A percentile compares a stretch with the other conserved stretches of the same genome.
phyloP scores from a whole-genome alignment of 2,888 invertebrate species.

The Oscheius onirici region DNA sequence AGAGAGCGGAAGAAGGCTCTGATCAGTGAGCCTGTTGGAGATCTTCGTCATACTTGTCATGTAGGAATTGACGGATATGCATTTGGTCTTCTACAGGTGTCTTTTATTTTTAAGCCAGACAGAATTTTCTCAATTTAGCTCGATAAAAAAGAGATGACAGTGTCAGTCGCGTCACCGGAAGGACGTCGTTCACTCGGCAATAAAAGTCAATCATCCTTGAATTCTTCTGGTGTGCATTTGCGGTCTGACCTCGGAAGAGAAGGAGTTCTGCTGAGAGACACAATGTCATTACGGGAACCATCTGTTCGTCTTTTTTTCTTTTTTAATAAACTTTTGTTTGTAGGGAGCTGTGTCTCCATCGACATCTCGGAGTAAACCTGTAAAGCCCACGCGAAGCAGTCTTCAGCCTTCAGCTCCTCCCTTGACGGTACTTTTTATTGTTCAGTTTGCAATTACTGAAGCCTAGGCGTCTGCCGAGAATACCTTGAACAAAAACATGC shows the following conservation, averaged over 20 bases:
- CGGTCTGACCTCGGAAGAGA: constrained; percentile 40
- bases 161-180: constrained; percentile 51
- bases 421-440: constrained; percentile 30
- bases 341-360: constrained; percentile 28
- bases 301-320: constrained; percentile 3
- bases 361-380: constrained; percentile 44
- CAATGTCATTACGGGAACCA: constrained; percentile 47
- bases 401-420: constrained; percentile 56
- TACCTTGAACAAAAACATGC: constrained; percentile 36
- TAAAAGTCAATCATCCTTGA: constrained; percentile 16
- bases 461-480: constrained; percentile 36
- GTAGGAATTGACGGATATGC: constrained; percentile 95
- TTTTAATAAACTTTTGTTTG: not conserved
- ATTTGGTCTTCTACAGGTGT: constrained; percentile 86
- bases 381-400: constrained; percentile 36
- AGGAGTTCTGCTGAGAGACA: constrained; percentile 45
- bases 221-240: constrained; percentile 36
- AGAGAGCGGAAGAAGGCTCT: constrained; percentile 73
- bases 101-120: not conserved
- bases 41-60: constrained; percentile 93
- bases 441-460: not conserved
- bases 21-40: constrained; percentile 96
- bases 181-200: constrained; percentile 25
- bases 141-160: constrained; percentile 59
- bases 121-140: constrained; percentile 41